Percentiles rank a stretch among this genome's conserved stretches.
Conservation (phyloP, 2,797 vertebrate genomes). For the Chelmon rostratus region DNA sequence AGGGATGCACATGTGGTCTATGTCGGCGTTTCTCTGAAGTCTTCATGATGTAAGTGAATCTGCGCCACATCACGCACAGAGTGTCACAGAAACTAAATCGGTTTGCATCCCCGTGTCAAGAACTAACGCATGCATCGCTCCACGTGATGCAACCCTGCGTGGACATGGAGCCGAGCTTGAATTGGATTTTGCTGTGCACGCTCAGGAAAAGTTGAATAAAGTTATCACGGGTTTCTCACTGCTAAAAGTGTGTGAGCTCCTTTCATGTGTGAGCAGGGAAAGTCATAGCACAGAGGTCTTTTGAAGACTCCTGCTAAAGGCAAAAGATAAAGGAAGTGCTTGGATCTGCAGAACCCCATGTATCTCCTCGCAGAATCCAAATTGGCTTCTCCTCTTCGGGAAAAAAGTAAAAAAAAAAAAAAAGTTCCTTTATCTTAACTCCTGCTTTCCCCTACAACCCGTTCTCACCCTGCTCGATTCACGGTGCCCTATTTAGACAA, state of each 20-base stretch:
- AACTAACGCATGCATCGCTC: background rate
- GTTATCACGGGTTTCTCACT: slow-evolving; percentile 59
- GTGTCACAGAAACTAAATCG: background rate
- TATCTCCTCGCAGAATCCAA: slow-evolving; percentile 78
- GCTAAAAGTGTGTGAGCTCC: slow-evolving; percentile 46
- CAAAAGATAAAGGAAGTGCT: slow-evolving; percentile 81
- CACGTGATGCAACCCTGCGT: slow-evolving; percentile 36
- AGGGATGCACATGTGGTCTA: slow-evolving; percentile 40
- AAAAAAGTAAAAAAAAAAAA: slow-evolving; percentile 9
- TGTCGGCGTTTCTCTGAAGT: slow-evolving; percentile 19
- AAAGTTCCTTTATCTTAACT: slow-evolving; percentile 71
- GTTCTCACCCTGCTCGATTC: slow-evolving; percentile 62
- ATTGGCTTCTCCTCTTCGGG: slow-evolving; percentile 62
- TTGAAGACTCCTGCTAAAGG: slow-evolving; percentile 74
- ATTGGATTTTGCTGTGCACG: slow-evolving; percentile 20
- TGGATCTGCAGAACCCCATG: slow-evolving; percentile 75
- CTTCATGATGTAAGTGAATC: slow-evolving; percentile 40
- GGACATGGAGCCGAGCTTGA: slow-evolving; percentile 14
- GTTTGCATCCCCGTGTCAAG: background rate
- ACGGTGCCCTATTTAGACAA: slow-evolving; percentile 74
- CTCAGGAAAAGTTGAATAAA: slow-evolving; percentile 55
- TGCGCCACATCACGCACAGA: slow-evolving; percentile 11
- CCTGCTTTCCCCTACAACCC: slow-evolving; percentile 49
- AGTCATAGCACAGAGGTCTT: slow-evolving; percentile 54
- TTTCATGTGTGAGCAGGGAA: slow-evolving; percentile 67